Evolutionary conservation across 1,140 invertebrate species (phyloP), one percentile per base, ranked within the genome.

Genomic region (Drosophila takahashii): DNA sequence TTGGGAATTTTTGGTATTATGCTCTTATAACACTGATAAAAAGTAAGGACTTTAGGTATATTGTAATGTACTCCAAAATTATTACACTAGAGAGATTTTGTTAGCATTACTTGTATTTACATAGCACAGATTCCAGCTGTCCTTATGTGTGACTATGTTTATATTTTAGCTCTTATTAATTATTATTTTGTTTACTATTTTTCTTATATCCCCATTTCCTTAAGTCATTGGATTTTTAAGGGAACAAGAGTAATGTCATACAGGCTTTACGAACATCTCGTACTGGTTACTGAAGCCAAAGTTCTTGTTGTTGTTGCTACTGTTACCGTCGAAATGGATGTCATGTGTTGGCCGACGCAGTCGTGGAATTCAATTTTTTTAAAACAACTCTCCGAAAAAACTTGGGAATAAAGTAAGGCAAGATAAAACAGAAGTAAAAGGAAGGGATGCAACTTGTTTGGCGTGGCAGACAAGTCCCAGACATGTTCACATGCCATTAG

Each of bases 361-460:
- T 52, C 45, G 34, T 65, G 54, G 81, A 81, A 84, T 85, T 73
- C 34, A 61, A 64, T 61, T 75, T 72, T 80, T 72, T 80, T 84
- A 59, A 22, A 66, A 50, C 42, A 44, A 22, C 42, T 44, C 42
- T 22, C 3, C 9, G 18, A 50, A 16, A n/a, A 39, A 61, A 56
- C 9, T 32, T 47, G 22, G 32, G 13, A 71, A 58, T 36, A 27
- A 71, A 47, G 16, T 34, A 37, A 29, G 47, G 10, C 36, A 13
- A 36, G 64, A 56, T 53, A 34, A 47, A 34, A 27, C 37, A 10
- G 44, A 32, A 67, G 11, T 52, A 11, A 32, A 16, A 11, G 18
- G 11, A 41, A 36, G 50, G 57, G 58, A 79, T 29, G 51, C 47
- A 70, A 67, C 58, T 79, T 70, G 59, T 72, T 62, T 61, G 44